Conservation (phyloP, 2,888 invertebrate genomes). For the Crossocerus cetratus region DNA sequence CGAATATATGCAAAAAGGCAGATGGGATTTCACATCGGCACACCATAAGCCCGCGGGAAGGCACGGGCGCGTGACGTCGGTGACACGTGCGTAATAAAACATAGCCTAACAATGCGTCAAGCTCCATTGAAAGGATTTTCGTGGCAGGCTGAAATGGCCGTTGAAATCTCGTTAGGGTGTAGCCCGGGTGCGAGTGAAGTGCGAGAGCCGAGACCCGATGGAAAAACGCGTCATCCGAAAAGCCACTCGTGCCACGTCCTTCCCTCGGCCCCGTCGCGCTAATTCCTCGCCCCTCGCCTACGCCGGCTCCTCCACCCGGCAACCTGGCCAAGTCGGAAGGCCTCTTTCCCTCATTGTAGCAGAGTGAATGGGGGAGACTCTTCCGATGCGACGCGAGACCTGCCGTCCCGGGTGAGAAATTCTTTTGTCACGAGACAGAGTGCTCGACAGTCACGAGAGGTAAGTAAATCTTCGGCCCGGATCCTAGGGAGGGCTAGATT, state of each 20-base stretch:
- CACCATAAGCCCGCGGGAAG: too few species aligned
- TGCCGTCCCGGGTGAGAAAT: conserved; percentile 11
- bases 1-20: too few species aligned
- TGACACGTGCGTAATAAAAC: conserved; percentile 3
- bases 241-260: conserved; percentile 29
- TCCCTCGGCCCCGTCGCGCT: conserved; percentile 4
- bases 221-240: conserved; percentile 34
- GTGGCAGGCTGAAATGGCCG: conserved; percentile 37
- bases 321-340: too few species aligned
- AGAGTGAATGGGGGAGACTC: conserved; percentile 11
- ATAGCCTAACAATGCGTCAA: conserved; percentile 30
- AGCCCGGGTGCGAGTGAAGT: conserved; percentile 23
- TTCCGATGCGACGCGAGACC: conserved; percentile 24
- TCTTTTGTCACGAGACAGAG: conserved; percentile 13
- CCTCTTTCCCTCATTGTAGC: background rate
- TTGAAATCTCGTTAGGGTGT: conserved; percentile 49
- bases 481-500: too few species aligned
- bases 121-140: conserved; percentile 36
- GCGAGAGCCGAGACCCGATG: background rate
- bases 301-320: background rate
- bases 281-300: conserved; percentile 11
- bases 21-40: too few species aligned
- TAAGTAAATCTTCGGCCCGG: too few species aligned
- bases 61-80: background rate
- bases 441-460: background rate